Evolutionary conservation across 2,113 vertebrate species (phyloP).

Genomic region (Indicator maculatus): DNA sequence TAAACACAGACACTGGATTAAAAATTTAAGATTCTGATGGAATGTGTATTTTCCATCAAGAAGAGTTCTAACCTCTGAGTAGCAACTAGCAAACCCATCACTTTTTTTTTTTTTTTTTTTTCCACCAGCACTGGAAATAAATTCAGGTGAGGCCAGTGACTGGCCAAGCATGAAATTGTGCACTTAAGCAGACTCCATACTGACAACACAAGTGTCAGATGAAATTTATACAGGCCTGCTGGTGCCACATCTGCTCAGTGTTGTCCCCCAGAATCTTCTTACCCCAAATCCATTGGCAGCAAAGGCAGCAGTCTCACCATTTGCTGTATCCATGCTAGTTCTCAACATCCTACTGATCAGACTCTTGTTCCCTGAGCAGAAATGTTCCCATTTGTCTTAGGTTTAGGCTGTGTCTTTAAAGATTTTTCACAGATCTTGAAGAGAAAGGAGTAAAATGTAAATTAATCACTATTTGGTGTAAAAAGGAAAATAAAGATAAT

Average conservation of each 20-base stretch:
- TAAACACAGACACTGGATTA: background rate
- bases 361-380: background rate
- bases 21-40: conserved; percentile 16
- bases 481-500: too few species aligned
- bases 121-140: conserved; percentile 73
- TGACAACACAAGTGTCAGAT: conserved; percentile 78
- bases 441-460: too few species aligned
- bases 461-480: too few species aligned
- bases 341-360: conserved; percentile 23
- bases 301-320: conserved; percentile 46
- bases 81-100: conserved; percentile 62
- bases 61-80: conserved; percentile 58
- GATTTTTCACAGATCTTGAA: too few species aligned
- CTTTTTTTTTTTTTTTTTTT: conserved; percentile 51
- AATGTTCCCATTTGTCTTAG: background rate
- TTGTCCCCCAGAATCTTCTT: conserved; percentile 74
- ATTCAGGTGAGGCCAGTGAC: conserved; percentile 78
- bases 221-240: conserved; percentile 76
- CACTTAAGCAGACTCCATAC: conserved; percentile 79
- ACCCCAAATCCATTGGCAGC: conserved; percentile 39
- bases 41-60: conserved; percentile 58
- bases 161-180: conserved; percentile 86
- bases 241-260: conserved; percentile 63
- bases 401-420: too few species aligned
- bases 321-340: conserved; percentile 39